A percentile compares a stretch with the other conserved stretches of the same genome.
These are phyloP conservation scores for Latrodectus geometricus DNA, from an alignment of 1,140 invertebrate genomes.

Conservation along the genomic window DNA sequence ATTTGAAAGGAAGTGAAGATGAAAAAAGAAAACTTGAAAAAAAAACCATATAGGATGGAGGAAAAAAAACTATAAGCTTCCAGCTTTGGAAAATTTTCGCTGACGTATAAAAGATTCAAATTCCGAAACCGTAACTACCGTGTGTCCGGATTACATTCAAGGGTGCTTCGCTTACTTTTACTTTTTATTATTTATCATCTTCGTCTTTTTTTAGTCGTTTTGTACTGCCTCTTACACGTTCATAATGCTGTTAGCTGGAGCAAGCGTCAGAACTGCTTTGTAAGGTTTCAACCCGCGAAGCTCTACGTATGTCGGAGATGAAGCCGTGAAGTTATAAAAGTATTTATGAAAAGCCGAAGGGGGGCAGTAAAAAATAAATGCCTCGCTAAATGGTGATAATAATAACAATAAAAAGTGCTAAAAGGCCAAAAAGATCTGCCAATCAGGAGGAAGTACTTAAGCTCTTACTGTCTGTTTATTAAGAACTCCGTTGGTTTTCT, in stretches of 20 bases:
- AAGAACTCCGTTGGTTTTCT: background rate
- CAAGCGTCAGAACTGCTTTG: background rate
- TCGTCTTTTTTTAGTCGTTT: background rate
- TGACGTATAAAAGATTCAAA: too few species aligned
- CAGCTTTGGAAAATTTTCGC: too few species aligned
- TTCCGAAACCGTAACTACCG: too few species aligned
- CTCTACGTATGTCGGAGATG: conserved; percentile 10
- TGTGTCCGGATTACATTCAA: too few species aligned
- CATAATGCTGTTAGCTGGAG: conserved; percentile 37
- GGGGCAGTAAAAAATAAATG: background rate
- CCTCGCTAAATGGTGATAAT: background rate
- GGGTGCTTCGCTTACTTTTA: too few species aligned
- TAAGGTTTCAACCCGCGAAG: conserved; percentile 24
- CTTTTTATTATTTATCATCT: too few species aligned
- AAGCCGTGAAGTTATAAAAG: conserved; percentile 28
- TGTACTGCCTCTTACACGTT: background rate
- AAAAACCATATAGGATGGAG: too few species aligned
- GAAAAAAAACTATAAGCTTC: too few species aligned
- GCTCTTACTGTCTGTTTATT: background rate
- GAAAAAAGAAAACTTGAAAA: too few species aligned
- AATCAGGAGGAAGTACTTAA: conserved; percentile 4
- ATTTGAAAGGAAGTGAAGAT: too few species aligned
- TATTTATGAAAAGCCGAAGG: conserved; percentile 16
- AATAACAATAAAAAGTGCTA: conserved; percentile 4
- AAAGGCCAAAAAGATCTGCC: conserved; percentile 5